Base-by-base conservation (phyloP, 2,797 vertebrate species). In the Meda fulgida region DNA sequence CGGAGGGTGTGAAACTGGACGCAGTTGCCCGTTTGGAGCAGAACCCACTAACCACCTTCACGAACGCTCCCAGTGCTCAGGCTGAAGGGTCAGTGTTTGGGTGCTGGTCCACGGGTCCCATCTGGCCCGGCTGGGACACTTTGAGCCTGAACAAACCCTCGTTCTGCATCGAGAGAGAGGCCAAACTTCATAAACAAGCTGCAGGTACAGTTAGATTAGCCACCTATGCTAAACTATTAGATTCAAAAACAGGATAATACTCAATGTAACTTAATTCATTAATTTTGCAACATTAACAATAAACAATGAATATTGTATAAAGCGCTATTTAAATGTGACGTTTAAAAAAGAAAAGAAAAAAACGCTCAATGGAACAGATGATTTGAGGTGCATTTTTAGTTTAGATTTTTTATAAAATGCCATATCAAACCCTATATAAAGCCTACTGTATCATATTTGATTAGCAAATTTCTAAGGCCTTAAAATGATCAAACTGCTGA, bases 161-260 rank as follows among this genome's bases (percentile, higher is more conserved):
- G 0, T 98, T 98, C 92, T 98, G 96, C 92, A 99, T 99, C 0
- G 98, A 99, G 93, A 96, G 97, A 88, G 97, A 99, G 93, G 98
- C 98, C 29, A 96, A 97, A 11, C 95, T 99, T 66, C 98, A 99
- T 87, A 94, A 97, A 88, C 98, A 99, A 90, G 98, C 98, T 46
- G 98, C 98, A 91, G 98, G 98, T 99, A 85, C 10, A 43, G 26
- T 70, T 51, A 85, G 88, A 14, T 36, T 31, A 80, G 3, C 10
- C 60, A 51, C n/a, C 14, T 34, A 4, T 31, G 58, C 1, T 23
- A 29, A 43, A 66, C 7, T 43, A 9, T 40, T 38, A 3, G 1
- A 60, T n/a, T 78, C 18, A 53, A 48, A 6, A n/a, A 60, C n/a
- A 2, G 13, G 9, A 58, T 11, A 1, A n/a, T 10, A 10, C 23